Evolutionary conservation across 2,888 invertebrate genomes (phyloP), one percentile per base, ranked within the genome.

Genomic region (Scelioninae gen. 2): DNA sequence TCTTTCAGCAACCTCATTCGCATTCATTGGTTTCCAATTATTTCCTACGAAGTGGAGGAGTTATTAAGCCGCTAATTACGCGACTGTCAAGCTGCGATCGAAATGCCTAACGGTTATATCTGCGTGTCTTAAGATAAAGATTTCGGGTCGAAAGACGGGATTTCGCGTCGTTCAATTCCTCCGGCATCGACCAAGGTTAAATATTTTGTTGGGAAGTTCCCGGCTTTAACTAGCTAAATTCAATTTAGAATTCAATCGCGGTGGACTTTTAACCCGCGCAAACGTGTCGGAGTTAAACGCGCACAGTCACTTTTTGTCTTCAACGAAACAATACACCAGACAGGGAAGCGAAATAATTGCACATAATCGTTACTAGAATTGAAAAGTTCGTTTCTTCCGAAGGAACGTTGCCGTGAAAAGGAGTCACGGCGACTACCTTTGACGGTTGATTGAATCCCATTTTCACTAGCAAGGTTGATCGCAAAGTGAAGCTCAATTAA

Each of bases 1-100:
- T 77, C 76, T 77, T 78, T 70, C 72, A 75, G 78, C 79, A 79
- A 78, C 80, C 81, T 81, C 80, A 82, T 82, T 82, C 80, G 78
- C 81, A 83, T 83, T 83, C 83, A 83, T 83, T 81, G 81, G 80
- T 81, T 83, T 81, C 81, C 83, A 83, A 84, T 84, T 83, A 83
- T 81, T 81, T 81, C 78, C 80, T 78, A 80, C 80, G 81, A 81
- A 82, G 80, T 78, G 77, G 73, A 72, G 74, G 77, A 82, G 79
- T 83, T 84, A 83, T 83, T 78, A 80, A 82, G 78, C 79, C 78
- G 78, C 81, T 83, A 83, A 83, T 84, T 83, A 80, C 79, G 73
- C 75, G 73, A 75, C 76, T 70, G 31, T 55, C 53, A 69, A 43
- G 22, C 37, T 53, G 6, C 48, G 4, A 55, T 55, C 55, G 46